A percentile compares a stretch with the other conserved stretches of the same genome.
phyloP scores from a whole-genome alignment of 2,888 invertebrate species.

The Hyppa rectilinea region DNA sequence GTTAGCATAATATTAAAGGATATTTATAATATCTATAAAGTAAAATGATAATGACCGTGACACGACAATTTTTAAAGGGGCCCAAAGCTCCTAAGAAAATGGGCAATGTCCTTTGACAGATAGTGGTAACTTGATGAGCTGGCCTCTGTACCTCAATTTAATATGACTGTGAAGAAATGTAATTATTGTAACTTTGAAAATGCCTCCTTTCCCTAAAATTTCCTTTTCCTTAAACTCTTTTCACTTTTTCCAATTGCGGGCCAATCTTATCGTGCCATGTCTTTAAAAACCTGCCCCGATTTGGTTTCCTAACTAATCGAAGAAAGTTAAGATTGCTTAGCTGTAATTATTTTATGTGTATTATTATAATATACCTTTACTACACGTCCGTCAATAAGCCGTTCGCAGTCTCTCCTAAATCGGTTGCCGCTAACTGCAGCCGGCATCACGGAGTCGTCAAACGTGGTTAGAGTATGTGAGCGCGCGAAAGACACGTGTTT shows the following conservation, averaged over 20 bases:
- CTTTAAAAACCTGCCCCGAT: not conserved
- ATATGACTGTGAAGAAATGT: too few relatives aligned
- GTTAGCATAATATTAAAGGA: too few relatives aligned
- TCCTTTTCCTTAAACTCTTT: too few relatives aligned
- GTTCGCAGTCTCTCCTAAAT: constrained; percentile 90
- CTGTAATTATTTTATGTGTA: not conserved
- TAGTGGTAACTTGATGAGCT: too few relatives aligned
- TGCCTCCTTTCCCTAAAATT: not conserved
- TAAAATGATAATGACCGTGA: too few relatives aligned
- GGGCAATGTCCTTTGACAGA: too few relatives aligned
- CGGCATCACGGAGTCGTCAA: constrained; percentile 93
- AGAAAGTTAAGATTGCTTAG: not conserved
- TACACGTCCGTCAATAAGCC: constrained; percentile 93
- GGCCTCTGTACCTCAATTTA: too few relatives aligned
- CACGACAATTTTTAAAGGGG: too few relatives aligned
- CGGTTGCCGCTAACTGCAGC: constrained; percentile 85
- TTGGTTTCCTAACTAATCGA: not conserved
- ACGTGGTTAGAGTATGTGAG: constrained; percentile 96
- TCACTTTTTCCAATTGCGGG: not conserved
- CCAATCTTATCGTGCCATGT: not conserved
- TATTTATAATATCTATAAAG: too few relatives aligned
- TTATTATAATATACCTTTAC: constrained; percentile 82
- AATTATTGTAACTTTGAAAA: too few relatives aligned
- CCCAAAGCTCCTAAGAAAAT: too few relatives aligned
- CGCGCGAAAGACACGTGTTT: constrained; percentile 98